Base-by-base conservation (phyloP, 1,140 invertebrate species). In the Bombus polaris region DNA sequence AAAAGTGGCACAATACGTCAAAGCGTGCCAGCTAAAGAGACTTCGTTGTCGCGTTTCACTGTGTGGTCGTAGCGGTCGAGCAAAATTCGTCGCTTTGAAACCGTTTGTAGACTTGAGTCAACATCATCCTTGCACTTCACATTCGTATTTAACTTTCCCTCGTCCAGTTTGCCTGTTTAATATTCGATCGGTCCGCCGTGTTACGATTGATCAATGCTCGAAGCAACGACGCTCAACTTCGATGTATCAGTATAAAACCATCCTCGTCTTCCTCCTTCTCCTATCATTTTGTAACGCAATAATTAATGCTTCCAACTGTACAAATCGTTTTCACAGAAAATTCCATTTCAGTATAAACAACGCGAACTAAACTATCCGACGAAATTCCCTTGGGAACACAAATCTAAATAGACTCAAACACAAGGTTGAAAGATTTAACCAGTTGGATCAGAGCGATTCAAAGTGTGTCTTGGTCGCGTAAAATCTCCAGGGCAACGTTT, bases 131-230 rank as follows among this genome's bases (percentile, higher is more conserved):
- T 18, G 65, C 18, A 78, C 74, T 78, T 83, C 59, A 59, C 81
- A 25, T 78, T 78, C 37, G 62, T 66, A 83, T 83, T 83, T 78
- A 70, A 78, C 65, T 83, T 74, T 35, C 65, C 81, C 47, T 57
- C 74, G 65, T 22, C 18, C 74, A 18, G 74, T 70, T 83, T 70
- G 22, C 81, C 44, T 70, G 65, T n/a, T 83, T 78, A 83, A 83
- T 83, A 83, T 83, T 83, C 81, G 81, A 70, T 80, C n/a, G 53
- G 53, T 25, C 39, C 37, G 10, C 28, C 47, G 74, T 68, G 39
- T 57, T 47, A 44, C 28, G 44, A 42, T 28, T 42, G n/a, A 42
- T 57, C 44, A 25, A 79, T 53, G 53, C 53, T 37, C 65, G 4
- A 6, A 42, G n/a, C 66, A 77, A 37, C 70, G 59, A 66, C 22